These are phyloP conservation scores for Brachionus manjavacas DNA, from an alignment of 1,140 invertebrate species.

Conservation along the genomic window DNA sequence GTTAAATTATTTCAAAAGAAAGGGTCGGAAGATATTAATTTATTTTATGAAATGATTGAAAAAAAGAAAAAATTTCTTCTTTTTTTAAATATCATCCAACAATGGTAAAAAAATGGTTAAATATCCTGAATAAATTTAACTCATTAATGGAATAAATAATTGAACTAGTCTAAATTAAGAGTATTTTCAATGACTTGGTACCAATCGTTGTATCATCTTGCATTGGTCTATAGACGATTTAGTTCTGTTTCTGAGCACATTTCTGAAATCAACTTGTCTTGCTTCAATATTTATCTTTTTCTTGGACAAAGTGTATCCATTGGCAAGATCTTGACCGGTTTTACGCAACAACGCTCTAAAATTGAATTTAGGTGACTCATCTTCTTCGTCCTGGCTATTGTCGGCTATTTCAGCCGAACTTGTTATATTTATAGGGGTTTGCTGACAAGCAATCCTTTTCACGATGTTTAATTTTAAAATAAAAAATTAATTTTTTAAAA, in stretches of 20 bases:
- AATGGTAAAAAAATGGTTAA: neutral
- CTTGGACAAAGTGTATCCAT: constrained; percentile 64
- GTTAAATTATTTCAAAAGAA: no score
- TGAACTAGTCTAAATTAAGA: neutral
- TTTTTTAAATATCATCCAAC: neutral
- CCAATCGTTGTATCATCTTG: constrained; percentile 37
- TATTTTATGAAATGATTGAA: neutral
- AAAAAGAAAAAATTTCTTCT: neutral
- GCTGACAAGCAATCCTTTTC: neutral
- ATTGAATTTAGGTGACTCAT: constrained; percentile 58
- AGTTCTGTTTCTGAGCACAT: constrained; percentile 43
- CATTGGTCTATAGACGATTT: constrained; percentile 24
- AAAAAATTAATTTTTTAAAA: neutral
- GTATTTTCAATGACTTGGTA: constrained; percentile 28
- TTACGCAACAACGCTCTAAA: constrained; percentile 67
- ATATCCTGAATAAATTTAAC: neutral
- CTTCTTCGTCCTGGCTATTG: neutral
- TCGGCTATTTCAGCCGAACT: neutral
- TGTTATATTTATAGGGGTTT: neutral
- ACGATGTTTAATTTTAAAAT: neutral
- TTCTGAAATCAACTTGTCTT: constrained; percentile 44
- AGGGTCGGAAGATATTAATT: no score
- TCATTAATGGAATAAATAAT: neutral
- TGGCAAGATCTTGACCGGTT: constrained; percentile 62
- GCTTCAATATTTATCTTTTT: constrained; percentile 59